A percentile compares a stretch with the other conserved stretches of the same genome.
Conservation (phyloP, 2,797 vertebrate genomes). For the Holocentrus rufus region DNA sequence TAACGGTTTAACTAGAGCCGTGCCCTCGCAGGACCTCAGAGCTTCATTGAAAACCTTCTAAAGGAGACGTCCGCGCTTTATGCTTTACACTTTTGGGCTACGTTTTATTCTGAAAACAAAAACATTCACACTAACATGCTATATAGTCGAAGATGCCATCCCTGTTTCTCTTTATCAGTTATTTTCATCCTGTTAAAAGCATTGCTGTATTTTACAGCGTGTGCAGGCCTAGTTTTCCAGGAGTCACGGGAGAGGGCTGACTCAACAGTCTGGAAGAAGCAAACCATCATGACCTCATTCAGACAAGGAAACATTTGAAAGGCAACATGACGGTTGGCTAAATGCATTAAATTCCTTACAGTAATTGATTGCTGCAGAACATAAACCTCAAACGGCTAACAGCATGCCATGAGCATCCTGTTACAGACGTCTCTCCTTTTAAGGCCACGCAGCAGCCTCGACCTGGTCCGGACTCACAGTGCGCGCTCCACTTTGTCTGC, state of each 20-base stretch:
- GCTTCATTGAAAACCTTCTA: neutral
- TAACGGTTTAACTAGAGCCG: neutral
- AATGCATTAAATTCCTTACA: conserved; percentile 34
- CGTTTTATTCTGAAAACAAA: neutral
- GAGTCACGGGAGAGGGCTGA: conserved; percentile 21
- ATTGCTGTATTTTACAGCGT: conserved; percentile 24
- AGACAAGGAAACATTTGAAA: conserved; percentile 15
- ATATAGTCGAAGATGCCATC: neutral
- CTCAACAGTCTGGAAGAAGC: conserved; percentile 38
- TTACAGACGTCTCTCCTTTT: conserved; percentile 54
- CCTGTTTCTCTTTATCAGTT: neutral
- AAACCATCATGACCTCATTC: conserved; percentile 34
- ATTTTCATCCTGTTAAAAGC: neutral
- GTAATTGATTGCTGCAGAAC: conserved; percentile 13
- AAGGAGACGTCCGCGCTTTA: neutral
- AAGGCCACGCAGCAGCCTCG: conserved; percentile 41
- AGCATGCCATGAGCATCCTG: conserved; percentile 17
- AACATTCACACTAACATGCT: conserved; percentile 8
- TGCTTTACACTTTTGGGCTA: too few relatives aligned
- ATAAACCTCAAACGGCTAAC: conserved; percentile 28
- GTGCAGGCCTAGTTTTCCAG: neutral
- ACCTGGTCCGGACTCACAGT: neutral
- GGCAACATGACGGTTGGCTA: conserved; percentile 15
- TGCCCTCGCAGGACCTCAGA: neutral
- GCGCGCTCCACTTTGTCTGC: neutral